Conservation (phyloP, 2,797 vertebrate genomes). For the Petrocephalus schoutedeni region DNA sequence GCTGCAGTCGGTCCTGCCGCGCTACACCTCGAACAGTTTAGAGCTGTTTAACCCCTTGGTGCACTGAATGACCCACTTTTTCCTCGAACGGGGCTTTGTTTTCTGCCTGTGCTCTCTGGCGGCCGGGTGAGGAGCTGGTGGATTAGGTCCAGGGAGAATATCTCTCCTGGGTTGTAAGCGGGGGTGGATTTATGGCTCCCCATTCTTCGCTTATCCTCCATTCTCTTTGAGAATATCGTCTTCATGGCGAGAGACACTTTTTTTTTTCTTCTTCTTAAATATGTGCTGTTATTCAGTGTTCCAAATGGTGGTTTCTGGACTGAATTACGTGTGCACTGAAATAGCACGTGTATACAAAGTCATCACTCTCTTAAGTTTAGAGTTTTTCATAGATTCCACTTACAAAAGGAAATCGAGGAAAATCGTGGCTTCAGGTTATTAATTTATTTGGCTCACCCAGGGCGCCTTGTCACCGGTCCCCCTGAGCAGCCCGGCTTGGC, state of each 20-base stretch:
- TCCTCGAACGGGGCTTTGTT: neutral
- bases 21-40: neutral
- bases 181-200: neutral
- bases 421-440: neutral
- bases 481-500: neutral
- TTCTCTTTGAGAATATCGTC: neutral
- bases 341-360: neutral
- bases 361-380: neutral
- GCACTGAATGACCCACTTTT: conserved; percentile 6
- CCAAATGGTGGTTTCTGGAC: neutral
- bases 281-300: neutral
- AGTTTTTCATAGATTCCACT: neutral
- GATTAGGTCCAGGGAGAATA: neutral
- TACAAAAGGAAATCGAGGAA: too few species aligned
- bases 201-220: neutral
- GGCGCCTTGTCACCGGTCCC: neutral
- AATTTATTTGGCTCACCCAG: neutral
- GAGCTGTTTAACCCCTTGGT: neutral
- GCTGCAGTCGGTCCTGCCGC: neutral
- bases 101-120: neutral
- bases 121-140: neutral
- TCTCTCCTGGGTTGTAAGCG: neutral
- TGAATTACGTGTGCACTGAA: neutral
- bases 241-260: neutral
- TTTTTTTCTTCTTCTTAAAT: neutral